These are phyloP conservation scores for Dreissena rostriformis DNA, from an alignment of 1,140 invertebrate genomes.

Conservation along the genomic window DNA sequence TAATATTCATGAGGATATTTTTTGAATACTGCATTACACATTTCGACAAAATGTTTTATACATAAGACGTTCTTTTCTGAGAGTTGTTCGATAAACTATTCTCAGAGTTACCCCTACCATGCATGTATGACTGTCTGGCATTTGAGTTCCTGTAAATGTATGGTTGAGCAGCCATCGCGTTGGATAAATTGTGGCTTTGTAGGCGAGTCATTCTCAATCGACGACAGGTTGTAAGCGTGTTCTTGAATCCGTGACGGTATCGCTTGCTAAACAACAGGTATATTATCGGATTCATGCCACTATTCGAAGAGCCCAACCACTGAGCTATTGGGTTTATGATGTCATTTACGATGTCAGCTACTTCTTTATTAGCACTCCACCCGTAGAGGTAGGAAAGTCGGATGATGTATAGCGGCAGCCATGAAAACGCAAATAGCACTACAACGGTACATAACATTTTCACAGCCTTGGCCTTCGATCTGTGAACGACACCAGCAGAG, in stretches of 20 bases:
- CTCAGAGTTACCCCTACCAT: no score
- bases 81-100: no score
- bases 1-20: no score
- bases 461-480: constrained; percentile 86
- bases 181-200: constrained; percentile 2
- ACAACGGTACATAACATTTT: constrained; percentile 98
- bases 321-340: constrained; percentile 94
- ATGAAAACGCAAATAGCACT: constrained; percentile 96
- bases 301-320: constrained; percentile 98
- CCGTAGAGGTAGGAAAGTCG: constrained; percentile 66
- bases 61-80: no score
- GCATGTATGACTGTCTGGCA: no score
- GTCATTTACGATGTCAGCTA: constrained; percentile 86
- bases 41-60: no score
- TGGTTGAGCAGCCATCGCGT: constrained; percentile 37
- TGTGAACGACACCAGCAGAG: constrained; percentile 72
- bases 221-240: constrained; percentile 22
- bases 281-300: constrained; percentile 98
- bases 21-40: no score
- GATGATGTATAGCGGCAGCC: constrained; percentile 93
- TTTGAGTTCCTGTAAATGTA: background rate
- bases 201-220: background rate
- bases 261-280: constrained; percentile 99
- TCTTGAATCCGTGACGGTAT: constrained; percentile 54
- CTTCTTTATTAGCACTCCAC: constrained; percentile 82